Percentiles rank a stretch among this genome's conserved stretches.
These are phyloP conservation scores for Brachyptera putata DNA, from an alignment of 2,888 invertebrate genomes.

Conservation along the genomic window DNA sequence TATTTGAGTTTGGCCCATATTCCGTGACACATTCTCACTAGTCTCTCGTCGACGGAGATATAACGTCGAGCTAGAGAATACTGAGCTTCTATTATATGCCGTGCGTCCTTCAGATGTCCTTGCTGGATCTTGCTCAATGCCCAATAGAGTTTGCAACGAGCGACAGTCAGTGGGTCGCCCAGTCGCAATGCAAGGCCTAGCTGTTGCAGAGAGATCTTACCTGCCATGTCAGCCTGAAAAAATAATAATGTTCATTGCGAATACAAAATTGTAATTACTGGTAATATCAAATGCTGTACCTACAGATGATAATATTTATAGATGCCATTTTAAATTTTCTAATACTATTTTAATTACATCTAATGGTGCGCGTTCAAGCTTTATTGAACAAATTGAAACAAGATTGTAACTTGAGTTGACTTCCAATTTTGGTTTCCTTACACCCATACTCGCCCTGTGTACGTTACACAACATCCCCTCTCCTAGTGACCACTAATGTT, in stretches of 20 bases:
- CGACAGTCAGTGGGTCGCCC: constrained; percentile 75
- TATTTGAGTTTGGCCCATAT: constrained; percentile 78
- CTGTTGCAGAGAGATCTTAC: constrained; percentile 80
- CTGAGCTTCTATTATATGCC: constrained; percentile 56
- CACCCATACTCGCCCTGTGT: no score
- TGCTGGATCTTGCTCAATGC: constrained; percentile 85
- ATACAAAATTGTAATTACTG: constrained; percentile 23
- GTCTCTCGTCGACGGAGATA: constrained; percentile 55
- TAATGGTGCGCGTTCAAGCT: no score
- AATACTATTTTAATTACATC: no score
- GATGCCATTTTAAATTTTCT: no score
- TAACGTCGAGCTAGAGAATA: constrained; percentile 43
- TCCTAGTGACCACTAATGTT: no score
- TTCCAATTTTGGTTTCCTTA: no score
- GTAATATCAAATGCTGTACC: background rate
- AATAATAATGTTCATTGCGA: no score
- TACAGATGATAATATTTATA: background rate
- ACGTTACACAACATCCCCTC: no score
- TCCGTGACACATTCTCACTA: constrained; percentile 79
- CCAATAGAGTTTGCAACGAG: constrained; percentile 80
- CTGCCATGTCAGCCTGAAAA: constrained; percentile 81
- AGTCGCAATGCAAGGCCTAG: constrained; percentile 72
- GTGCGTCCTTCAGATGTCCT: constrained; percentile 60
- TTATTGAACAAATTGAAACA: no score
- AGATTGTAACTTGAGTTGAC: no score